A percentile compares a stretch with the other conserved stretches of the same genome.
Evolutionary conservation across 92 coral and sea anemone genomes (phyloP).

Genomic region (Hydrozoanthus gracilis): DNA sequence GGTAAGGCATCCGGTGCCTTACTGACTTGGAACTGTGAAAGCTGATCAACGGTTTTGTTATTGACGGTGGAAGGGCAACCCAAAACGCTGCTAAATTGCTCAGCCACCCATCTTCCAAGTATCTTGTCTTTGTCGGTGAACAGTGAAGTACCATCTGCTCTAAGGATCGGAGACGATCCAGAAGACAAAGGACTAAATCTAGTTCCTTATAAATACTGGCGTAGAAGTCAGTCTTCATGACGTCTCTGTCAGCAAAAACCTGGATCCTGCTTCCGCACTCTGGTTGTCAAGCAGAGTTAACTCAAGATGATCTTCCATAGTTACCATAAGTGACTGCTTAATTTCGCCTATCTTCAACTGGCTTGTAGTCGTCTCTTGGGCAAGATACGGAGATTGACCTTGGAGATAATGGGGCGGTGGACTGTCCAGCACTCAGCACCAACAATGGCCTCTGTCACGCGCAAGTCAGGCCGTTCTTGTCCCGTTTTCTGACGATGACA

Average conservation of each 20-base stretch:
- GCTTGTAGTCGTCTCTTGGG: conserved; percentile 47
- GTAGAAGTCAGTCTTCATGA: conserved; percentile 44
- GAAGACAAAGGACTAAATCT: background rate
- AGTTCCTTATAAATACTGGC: background rate
- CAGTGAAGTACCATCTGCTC: conserved; percentile 32
- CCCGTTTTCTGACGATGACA: conserved; percentile 25
- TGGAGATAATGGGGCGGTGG: conserved; percentile 51
- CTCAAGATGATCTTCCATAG: background rate
- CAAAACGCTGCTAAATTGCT: conserved; percentile 11
- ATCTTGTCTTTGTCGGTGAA: conserved; percentile 26
- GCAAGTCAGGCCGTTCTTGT: conserved; percentile 29
- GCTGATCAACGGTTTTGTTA: conserved; percentile 45
- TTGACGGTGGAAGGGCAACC: conserved; percentile 19
- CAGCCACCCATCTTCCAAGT: background rate
- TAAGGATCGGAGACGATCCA: conserved; percentile 42
- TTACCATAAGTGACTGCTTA: background rate
- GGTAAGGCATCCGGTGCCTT: conserved; percentile 24
- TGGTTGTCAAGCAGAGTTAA: conserved; percentile 1
- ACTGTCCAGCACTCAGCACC: conserved; percentile 70
- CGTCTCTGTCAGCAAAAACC: conserved; percentile 50
- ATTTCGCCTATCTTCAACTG: conserved; percentile 25
- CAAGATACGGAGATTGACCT: conserved; percentile 18
- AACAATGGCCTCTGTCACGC: conserved; percentile 55
- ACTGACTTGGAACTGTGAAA: conserved; percentile 42
- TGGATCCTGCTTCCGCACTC: conserved; percentile 32